Base-by-base conservation (phyloP, 2,888 invertebrate species). In the Agrilus biguttatus region DNA sequence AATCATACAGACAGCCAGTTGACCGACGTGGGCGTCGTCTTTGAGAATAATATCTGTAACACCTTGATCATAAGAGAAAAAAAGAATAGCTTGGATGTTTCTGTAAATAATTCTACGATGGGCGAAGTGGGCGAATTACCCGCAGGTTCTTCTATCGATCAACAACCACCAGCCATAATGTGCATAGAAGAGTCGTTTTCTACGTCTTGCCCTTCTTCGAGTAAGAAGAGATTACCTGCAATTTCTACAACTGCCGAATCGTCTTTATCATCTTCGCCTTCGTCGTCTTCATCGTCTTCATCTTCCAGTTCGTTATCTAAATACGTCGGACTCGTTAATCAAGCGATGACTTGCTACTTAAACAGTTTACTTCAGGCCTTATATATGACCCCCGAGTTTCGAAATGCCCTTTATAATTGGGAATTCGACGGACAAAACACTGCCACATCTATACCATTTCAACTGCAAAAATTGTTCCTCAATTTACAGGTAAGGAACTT, bases 321-420 rank as follows among this genome's bases (percentile, higher is more conserved):
- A 36, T 85, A 81, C 62, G 84, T 87, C 8, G 89, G 88, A 33
- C 69, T 89, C 40, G 86, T 88, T 8, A 89, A 89, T 63, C 86
- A 89, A 63, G 89, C 89, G 1, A 91, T 90, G 89, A 91, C 90
- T 0, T 91, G 91, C 61, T 91, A 91, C 61, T 70, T 91, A 45
- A 91, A 91, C 67, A 88, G 88, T 65, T 69, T 91, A 37, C 68
- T 91, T 19, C 91, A 91, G 67, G 84, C 89, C 0, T 69, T 91
- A 5, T 91, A 76, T 59, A 91, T 91, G 88, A 91, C 90, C 2
- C 91, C 91, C 1, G 90, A 91, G 65, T 91, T 91, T 61, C 72
- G 90, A 34, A 91, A 91, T 67, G 85, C 86, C 3, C 66, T 91
- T 33, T 90, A 90, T 62, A 80, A 80, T 55, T 86, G 86, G 83